Evolutionary conservation across 2,888 invertebrate genomes (phyloP).

Genomic region (Gerris lacustris): DNA sequence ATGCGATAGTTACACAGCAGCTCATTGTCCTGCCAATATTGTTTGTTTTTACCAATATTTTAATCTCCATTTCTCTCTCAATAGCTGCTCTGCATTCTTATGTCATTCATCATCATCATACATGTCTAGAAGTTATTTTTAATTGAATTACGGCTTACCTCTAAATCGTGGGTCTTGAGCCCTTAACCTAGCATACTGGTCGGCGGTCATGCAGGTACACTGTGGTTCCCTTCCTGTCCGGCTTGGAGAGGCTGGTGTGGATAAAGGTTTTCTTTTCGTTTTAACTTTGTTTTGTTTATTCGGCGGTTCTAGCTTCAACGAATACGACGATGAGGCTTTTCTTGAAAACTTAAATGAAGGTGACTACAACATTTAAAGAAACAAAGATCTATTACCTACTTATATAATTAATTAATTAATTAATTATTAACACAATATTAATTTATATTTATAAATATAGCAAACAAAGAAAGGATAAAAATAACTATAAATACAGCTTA

Average conservation of each 20-base stretch:
- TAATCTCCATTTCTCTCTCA: no score
- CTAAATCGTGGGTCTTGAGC: slow-evolving; percentile 73
- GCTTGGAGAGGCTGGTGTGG: slow-evolving; percentile 87
- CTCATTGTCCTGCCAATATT: no score
- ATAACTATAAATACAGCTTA: no score
- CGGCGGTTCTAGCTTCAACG: slow-evolving; percentile 82
- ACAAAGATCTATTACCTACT: neutral
- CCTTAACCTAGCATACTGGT: slow-evolving; percentile 75
- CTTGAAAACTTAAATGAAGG: slow-evolving; percentile 95
- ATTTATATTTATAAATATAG: neutral
- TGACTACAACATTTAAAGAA: slow-evolving; percentile 47
- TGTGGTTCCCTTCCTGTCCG: slow-evolving; percentile 68
- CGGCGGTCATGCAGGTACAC: slow-evolving; percentile 90
- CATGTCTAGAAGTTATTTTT: no score
- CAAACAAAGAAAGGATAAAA: neutral
- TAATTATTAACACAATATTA: neutral
- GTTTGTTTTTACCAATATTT: no score
- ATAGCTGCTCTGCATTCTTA: no score
- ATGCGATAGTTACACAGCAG: no score
- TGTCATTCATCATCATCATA: no score
- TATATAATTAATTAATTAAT: neutral
- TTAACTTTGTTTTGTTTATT: slow-evolving; percentile 71
- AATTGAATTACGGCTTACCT: slow-evolving; percentile 35
- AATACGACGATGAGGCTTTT: slow-evolving; percentile 93
- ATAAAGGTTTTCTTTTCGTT: slow-evolving; percentile 77